Base-by-base conservation (phyloP, 92 coral and sea anemone genomes). In the Actinostola sp. region DNA sequence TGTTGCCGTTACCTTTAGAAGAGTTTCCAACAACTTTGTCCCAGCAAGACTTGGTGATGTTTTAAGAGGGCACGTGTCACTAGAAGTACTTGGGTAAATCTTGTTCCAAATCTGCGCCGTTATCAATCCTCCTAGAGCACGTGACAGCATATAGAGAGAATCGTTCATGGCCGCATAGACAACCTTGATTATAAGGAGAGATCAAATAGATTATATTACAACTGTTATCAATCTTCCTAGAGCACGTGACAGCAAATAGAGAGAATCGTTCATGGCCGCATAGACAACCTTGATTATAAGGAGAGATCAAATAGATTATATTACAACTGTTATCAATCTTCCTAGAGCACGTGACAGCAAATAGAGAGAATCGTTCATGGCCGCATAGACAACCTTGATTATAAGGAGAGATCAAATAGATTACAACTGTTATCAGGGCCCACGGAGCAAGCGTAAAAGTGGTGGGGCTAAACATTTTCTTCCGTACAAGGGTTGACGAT, bases 261-360 rank as follows among this genome's bases (percentile, higher is more conserved):
- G 43, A 25, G 83, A 77, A 50, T 77, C 83, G 31, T 77, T 66
- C 20, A 77, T 3, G 1, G 69, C 83, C 4, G 67, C 62, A 51
- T 77, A 77, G 6, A 51, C 76, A 6, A 77, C 83, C 83, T 77
- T 50, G 8, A 19, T n/a, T n/a, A n/a, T n/a, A n/a, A n/a, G n/a
- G n/a, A n/a, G n/a, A n/a, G n/a, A n/a, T n/a, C n/a, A n/a, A n/a
- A n/a, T n/a, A n/a, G n/a, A n/a, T n/a, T n/a, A n/a, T n/a, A n/a
- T n/a, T n/a, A n/a, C n/a, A n/a, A n/a, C 63, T 6, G 81, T 41
- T 48, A 75, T 64, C 1, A 50, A 51, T 26, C 81, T 34, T 14
- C 43, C 12, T 25, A 77, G 33, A 20, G 75, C 83, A 10, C 69
- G 34, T 0, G 76, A 24, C 15, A 77, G 34, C 24, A 77, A n/a